Evolutionary conservation across 2,113 vertebrate species (phyloP).

Genomic region (Pygoscelis adeliae): DNA sequence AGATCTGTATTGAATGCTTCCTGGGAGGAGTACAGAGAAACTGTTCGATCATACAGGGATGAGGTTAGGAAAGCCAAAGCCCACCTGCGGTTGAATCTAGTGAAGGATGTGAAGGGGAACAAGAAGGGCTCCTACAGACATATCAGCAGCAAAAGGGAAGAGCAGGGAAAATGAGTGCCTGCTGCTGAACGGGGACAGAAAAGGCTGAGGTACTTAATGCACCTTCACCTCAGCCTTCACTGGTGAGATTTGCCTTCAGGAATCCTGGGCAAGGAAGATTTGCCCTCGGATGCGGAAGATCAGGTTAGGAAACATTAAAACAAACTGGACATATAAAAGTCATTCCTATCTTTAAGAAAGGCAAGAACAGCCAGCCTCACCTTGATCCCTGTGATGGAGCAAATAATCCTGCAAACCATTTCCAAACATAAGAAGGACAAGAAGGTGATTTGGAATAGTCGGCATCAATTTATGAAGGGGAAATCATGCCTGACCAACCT

Average conservation of each 20-base stretch:
- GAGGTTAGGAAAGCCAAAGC: background rate
- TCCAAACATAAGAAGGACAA: background rate
- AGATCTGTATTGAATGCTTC: background rate
- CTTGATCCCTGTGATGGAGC: background rate
- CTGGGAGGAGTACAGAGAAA: background rate
- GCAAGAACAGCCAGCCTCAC: background rate
- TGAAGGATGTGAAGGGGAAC: accelerated
- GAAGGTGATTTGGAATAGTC: background rate
- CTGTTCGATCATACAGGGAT: accelerated
- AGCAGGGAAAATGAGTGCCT: background rate
- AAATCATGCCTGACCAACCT: background rate
- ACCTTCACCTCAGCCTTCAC: background rate
- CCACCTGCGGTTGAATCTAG: background rate
- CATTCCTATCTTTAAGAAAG: background rate
- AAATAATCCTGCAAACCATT: background rate
- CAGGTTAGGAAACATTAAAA: background rate
- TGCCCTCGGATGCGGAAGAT: background rate
- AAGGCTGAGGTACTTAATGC: background rate
- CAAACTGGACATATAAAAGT: background rate
- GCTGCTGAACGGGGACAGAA: background rate
- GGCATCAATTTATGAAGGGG: background rate
- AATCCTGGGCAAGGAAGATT: background rate
- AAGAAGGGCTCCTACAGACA: background rate
- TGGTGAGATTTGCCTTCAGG: background rate
- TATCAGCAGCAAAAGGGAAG: background rate